phyloP scores from a whole-genome alignment of 2,888 invertebrate species.

The Tachina fera region DNA sequence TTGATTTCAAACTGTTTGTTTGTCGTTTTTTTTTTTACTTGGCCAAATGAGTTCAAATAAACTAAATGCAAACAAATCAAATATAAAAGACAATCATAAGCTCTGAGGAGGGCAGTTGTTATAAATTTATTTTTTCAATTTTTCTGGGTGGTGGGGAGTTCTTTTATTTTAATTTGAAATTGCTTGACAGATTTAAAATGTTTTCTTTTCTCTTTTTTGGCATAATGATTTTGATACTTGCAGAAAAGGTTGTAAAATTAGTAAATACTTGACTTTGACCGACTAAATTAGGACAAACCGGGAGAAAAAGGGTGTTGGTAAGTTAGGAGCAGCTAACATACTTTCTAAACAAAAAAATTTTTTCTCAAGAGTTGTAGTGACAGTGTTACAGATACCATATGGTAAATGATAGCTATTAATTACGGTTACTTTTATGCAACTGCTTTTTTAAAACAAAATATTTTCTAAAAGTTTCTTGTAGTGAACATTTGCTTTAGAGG shows the following conservation, averaged over 20 bases:
- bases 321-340: not conserved
- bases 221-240: slow-evolving; percentile 43
- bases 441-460: no score
- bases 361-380: not conserved
- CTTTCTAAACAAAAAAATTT: not conserved
- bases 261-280: slow-evolving; percentile 48
- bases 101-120: slow-evolving; percentile 53
- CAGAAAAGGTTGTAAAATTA: slow-evolving; percentile 25
- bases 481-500: no score
- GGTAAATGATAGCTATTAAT: no score
- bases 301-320: slow-evolving; percentile 5
- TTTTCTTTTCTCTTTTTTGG: slow-evolving; percentile 27
- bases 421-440: no score
- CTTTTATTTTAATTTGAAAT: slow-evolving; percentile 57
- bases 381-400: not conserved
- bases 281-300: slow-evolving; percentile 34
- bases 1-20: not conserved
- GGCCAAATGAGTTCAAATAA: slow-evolving; percentile 55
- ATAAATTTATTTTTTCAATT: slow-evolving; percentile 3
- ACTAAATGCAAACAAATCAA: not conserved
- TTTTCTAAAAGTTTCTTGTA: no score
- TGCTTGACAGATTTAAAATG: slow-evolving; percentile 51
- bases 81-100: slow-evolving; percentile 9
- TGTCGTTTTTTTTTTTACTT: slow-evolving; percentile 33
- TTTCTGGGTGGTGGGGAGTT: not conserved